Base-by-base conservation (phyloP, 2,888 invertebrate species). In the Crossocerus cetratus region DNA sequence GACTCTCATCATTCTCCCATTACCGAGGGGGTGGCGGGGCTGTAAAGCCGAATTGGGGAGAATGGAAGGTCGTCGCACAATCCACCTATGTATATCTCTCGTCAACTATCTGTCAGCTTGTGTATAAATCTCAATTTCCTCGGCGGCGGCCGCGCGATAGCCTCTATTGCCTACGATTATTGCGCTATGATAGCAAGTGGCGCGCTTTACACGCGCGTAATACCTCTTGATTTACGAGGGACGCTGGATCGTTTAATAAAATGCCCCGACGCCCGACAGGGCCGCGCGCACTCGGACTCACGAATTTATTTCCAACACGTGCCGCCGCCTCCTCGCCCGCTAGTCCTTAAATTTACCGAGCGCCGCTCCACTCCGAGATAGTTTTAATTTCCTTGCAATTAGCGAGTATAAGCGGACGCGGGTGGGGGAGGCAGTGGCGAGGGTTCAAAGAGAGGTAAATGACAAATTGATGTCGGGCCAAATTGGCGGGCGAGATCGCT, bases 381-480 rank as follows among this genome's bases (percentile, higher is more conserved):
- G 8, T 32, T 32, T 32, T 32, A 32, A 32, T 32, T 32, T 32
- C 32, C 32, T 32, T 4, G 32, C 32, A 32, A 32, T 32, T 32
- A 32, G 32, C 32, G 32, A 32, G 32, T 32, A n/a, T n/a, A 32
- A 32, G 3, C 32, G 3, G 32, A 11, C 32, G 11, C n/a, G n/a
- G n/a, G n/a, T n/a, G n/a, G n/a, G n/a, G n/a, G n/a, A n/a, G 32
- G 63, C 68, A 21, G 67, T 57, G 22, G 56, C 22, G 45, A 13
- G 53, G 54, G 32, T 21, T 54, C 56, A 42, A 68, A 65, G 11
- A 11, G 65, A 71, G 68, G 66, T 72, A 74, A 80, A 80, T 80
- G 81, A 80, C 79, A 77, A 80, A 80, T 79, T 80, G 80, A 77
- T 68, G 77, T 67, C n/a, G 57, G 56, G 72, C 68, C 74, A 80